phyloP scores from a whole-genome alignment of 2,888 invertebrate genomes.

The Chymomyza caudatula region DNA sequence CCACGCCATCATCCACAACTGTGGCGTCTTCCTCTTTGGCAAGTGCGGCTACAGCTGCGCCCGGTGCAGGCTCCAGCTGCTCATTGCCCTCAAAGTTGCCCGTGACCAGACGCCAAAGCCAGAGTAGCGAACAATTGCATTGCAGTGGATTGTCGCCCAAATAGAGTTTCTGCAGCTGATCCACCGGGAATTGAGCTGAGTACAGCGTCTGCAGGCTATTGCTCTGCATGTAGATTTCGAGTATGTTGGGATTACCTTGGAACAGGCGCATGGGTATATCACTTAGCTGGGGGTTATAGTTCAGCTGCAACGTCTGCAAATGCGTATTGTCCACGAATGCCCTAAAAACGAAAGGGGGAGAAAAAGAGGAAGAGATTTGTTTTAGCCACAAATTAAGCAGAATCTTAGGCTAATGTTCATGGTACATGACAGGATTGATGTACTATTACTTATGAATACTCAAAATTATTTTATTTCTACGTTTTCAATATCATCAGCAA shows the following conservation, averaged over 20 bases:
- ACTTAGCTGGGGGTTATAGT: slow-evolving; percentile 86
- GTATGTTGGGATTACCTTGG: slow-evolving; percentile 88
- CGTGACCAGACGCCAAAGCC: slow-evolving; percentile 87
- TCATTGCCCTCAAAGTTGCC: slow-evolving; percentile 73
- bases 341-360: slow-evolving; percentile 73
- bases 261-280: slow-evolving; percentile 89
- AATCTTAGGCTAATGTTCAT: background rate
- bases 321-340: slow-evolving; percentile 92
- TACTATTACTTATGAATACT: no score
- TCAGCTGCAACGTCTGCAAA: slow-evolving; percentile 87
- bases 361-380: background rate
- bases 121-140: slow-evolving; percentile 91
- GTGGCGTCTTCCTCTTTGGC: slow-evolving; percentile 54
- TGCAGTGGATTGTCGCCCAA: slow-evolving; percentile 90
- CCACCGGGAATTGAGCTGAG: slow-evolving; percentile 89
- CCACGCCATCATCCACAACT: slow-evolving; percentile 50
- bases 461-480: no score
- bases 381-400: background rate
- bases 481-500: no score
- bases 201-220: slow-evolving; percentile 87
- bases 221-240: slow-evolving; percentile 86
- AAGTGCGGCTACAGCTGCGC: slow-evolving; percentile 69
- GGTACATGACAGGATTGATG: background rate
- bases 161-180: slow-evolving; percentile 85
- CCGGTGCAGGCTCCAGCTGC: slow-evolving; percentile 48